Percentiles rank a stretch among this genome's conserved stretches.
phyloP scores from a whole-genome alignment of 2,797 vertebrate species.

The Enteromius radiatus region DNA sequence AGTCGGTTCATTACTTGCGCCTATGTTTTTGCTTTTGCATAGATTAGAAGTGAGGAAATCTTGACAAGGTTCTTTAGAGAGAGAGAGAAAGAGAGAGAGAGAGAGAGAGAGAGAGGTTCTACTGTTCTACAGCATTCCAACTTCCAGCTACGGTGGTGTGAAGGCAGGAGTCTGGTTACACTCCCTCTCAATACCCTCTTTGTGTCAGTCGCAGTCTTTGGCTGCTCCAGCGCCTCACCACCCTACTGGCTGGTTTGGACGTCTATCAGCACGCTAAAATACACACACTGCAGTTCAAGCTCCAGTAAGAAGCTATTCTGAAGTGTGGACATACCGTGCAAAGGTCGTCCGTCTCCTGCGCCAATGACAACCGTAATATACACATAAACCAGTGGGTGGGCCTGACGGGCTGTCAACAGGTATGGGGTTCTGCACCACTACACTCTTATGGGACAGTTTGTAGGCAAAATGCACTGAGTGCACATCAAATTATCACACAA shows the following conservation, averaged over 20 bases:
- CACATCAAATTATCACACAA: slow-evolving; percentile 14
- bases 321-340: slow-evolving; percentile 35
- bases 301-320: slow-evolving; percentile 19
- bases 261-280: slow-evolving; percentile 36
- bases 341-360: slow-evolving; percentile 20
- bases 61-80: slow-evolving; percentile 32
- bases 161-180: slow-evolving; percentile 53
- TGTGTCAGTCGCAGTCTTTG: slow-evolving; percentile 48
- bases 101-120: slow-evolving; percentile 18
- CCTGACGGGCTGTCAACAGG: slow-evolving; percentile 49
- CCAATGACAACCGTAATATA: slow-evolving; percentile 27
- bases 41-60: slow-evolving; percentile 47
- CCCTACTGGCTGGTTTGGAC: slow-evolving; percentile 29
- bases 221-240: background rate
- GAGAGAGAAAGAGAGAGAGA: background rate
- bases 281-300: slow-evolving; percentile 20
- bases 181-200: slow-evolving; percentile 56
- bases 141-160: slow-evolving; percentile 35
- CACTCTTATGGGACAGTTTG: slow-evolving; percentile 13
- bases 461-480: background rate
- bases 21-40: slow-evolving; percentile 17
- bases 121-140: slow-evolving; percentile 53
- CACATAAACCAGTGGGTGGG: slow-evolving; percentile 43
- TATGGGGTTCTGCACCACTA: slow-evolving; percentile 19
- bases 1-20: slow-evolving; percentile 21